These are phyloP conservation scores for Cetonia aurata DNA, from an alignment of 2,888 invertebrate species.

Conservation along the genomic window DNA sequence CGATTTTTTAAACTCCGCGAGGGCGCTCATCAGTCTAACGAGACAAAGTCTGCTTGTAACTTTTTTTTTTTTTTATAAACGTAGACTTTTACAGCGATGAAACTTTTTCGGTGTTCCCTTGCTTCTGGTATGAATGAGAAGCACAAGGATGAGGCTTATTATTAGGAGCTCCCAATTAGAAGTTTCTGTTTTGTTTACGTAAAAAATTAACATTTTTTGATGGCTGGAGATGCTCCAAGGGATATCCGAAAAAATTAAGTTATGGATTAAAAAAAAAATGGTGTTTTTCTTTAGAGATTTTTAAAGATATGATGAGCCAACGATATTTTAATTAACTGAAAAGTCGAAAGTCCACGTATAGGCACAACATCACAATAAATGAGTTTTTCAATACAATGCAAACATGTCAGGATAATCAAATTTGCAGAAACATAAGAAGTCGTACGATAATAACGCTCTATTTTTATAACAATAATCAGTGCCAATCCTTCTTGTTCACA, in stretches of 20 bases:
- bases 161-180: constrained; percentile 23
- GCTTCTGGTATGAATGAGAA: constrained; percentile 5
- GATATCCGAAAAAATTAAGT: too few relatives aligned
- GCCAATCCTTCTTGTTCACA: too few relatives aligned
- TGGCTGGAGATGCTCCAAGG: not conserved
- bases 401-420: too few relatives aligned
- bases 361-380: too few relatives aligned
- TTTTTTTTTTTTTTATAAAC: not conserved
- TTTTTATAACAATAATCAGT: too few relatives aligned
- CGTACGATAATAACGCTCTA: too few relatives aligned
- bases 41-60: not conserved
- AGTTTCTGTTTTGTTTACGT: constrained; percentile 25
- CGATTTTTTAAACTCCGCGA: too few relatives aligned
- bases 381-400: too few relatives aligned
- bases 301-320: not conserved
- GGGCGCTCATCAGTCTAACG: not conserved
- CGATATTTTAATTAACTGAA: not conserved
- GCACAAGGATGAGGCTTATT: not conserved
- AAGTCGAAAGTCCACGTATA: too few relatives aligned
- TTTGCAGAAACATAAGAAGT: too few relatives aligned
- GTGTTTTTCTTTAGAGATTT: too few relatives aligned
- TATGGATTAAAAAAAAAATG: too few relatives aligned
- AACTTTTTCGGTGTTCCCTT: constrained; percentile 10
- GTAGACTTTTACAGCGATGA: not conserved
- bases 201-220: constrained; percentile 15